phyloP scores from a whole-genome alignment of 2,113 vertebrate species.

The Heterotis niloticus region DNA sequence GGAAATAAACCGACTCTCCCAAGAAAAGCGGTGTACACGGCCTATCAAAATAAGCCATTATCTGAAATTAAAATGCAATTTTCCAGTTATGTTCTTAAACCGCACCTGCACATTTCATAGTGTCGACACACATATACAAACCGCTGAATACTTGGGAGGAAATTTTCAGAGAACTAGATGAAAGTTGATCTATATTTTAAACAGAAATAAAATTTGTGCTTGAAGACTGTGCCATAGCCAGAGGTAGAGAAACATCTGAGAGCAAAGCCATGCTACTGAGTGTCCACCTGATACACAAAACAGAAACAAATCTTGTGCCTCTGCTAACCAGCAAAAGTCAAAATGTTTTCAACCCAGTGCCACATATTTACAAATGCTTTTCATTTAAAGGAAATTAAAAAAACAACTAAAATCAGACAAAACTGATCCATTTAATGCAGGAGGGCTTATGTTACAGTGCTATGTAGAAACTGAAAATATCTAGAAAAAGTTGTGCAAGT shows the following conservation, averaged over 20 bases:
- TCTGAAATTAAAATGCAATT: too few species aligned
- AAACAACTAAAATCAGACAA: background rate
- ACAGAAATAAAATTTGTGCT: background rate
- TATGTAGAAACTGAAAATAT: slow-evolving; percentile 31
- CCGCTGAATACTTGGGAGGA: background rate
- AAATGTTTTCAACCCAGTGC: too few species aligned
- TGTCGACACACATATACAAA: background rate
- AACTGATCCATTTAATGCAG: slow-evolving; percentile 28
- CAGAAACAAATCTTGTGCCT: background rate
- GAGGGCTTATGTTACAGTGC: slow-evolving; percentile 34
- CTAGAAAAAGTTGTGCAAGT: slow-evolving; percentile 53
- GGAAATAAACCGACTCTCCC: background rate
- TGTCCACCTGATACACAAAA: background rate
- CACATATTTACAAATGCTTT: background rate
- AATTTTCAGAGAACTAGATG: too few species aligned
- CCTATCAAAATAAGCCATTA: too few species aligned
- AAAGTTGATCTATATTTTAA: too few species aligned
- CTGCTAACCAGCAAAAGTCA: background rate
- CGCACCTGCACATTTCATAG: background rate
- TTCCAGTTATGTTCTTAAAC: too few species aligned
- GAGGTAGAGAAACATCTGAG: background rate
- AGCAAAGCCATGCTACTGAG: too few species aligned
- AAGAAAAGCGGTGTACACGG: background rate
- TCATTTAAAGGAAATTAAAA: slow-evolving; percentile 6
- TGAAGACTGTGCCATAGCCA: background rate